Evolutionary conservation across 2,888 invertebrate species (phyloP).

Genomic region (Athalia circularis): DNA sequence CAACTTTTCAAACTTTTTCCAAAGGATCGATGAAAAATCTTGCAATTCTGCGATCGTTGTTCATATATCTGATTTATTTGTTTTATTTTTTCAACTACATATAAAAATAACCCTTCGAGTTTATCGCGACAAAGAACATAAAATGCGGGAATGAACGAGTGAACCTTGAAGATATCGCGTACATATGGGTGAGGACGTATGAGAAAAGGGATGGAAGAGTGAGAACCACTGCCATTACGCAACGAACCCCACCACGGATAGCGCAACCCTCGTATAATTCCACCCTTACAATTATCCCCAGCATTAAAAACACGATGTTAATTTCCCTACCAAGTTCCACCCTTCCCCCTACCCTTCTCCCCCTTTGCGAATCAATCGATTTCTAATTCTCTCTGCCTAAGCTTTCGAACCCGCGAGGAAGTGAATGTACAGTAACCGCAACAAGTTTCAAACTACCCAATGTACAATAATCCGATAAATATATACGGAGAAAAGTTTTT

Average conservation of each 20-base stretch:
- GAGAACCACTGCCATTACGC: conserved; percentile 64
- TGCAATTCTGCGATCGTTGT: background rate
- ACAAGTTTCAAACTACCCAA: conserved; percentile 26
- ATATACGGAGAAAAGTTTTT: background rate
- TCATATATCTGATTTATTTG: background rate
- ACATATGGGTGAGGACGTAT: background rate
- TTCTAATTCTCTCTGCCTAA: conserved; percentile 69
- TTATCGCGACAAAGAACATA: no score
- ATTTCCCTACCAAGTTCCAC: conserved; percentile 65
- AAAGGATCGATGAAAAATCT: background rate
- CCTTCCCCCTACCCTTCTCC: conserved; percentile 52
- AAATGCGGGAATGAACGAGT: no score
- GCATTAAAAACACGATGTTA: conserved; percentile 74
- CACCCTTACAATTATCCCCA: conserved; percentile 73
- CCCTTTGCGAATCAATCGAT: conserved; percentile 72
- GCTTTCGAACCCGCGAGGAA: conserved; percentile 49
- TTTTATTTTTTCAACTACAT: background rate
- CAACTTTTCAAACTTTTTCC: background rate
- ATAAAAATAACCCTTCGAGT: no score
- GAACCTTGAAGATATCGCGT: no score
- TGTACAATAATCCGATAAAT: background rate
- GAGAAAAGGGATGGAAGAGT: conserved; percentile 36
- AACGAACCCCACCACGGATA: conserved; percentile 60
- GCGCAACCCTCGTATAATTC: conserved; percentile 70
- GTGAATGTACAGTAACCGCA: conserved; percentile 42